Percentiles rank a stretch among this genome's conserved stretches.
These are phyloP conservation scores for Tenrec ecaudatus DNA, from an alignment of 2,113 vertebrate species.

Conservation along the genomic window DNA sequence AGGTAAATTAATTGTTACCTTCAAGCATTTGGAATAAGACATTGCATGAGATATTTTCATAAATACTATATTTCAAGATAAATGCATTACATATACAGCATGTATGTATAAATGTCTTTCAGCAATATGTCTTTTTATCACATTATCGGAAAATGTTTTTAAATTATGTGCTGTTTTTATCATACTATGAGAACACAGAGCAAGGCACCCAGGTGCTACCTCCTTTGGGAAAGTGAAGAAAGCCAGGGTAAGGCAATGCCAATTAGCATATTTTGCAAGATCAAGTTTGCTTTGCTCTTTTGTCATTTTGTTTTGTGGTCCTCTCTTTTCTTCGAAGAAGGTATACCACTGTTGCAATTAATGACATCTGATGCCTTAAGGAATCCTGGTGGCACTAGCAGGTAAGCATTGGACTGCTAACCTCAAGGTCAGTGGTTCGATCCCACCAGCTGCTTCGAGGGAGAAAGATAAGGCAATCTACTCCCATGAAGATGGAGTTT, in stretches of 20 bases:
- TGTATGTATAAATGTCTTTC: background rate
- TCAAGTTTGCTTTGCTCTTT: background rate
- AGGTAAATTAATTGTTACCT: background rate
- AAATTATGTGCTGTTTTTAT: too few relatives aligned
- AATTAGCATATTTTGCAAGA: background rate
- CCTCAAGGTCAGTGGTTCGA: too few relatives aligned
- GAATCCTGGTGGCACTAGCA: too few relatives aligned
- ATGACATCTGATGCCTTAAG: background rate
- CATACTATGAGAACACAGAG: background rate
- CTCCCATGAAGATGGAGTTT: too few relatives aligned
- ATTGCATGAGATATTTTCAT: constrained; percentile 2
- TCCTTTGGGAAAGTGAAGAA: constrained; percentile 37
- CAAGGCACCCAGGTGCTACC: background rate
- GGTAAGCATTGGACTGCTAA: too few relatives aligned
- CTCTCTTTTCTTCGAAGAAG: constrained; percentile 12
- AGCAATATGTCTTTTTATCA: background rate
- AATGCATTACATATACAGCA: too few relatives aligned
- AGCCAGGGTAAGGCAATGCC: background rate
- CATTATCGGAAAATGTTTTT: too few relatives aligned
- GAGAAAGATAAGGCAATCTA: too few relatives aligned
- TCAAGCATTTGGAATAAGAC: constrained; percentile 17
- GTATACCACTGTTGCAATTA: background rate
- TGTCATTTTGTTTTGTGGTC: background rate
- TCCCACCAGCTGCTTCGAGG: too few relatives aligned
- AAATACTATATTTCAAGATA: background rate